Conservation (phyloP, 2,113 vertebrate genomes). For the Podiceps cristatus region DNA sequence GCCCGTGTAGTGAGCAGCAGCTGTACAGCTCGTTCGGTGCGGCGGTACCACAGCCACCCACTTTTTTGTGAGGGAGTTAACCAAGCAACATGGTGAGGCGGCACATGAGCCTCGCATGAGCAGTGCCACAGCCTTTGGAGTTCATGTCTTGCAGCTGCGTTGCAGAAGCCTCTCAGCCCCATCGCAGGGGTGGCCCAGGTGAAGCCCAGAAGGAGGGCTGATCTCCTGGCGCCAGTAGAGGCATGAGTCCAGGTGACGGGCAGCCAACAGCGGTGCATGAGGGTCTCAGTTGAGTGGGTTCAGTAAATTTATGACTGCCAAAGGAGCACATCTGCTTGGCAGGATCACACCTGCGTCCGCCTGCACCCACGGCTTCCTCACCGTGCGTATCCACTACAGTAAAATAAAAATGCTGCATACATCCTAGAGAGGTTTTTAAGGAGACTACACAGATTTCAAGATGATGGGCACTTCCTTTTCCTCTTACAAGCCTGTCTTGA, state of each 20-base stretch:
- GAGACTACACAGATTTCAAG: neutral
- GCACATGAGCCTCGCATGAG: rapidly evolving
- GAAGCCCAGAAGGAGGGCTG: neutral
- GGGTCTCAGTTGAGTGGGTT: neutral
- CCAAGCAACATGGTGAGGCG: rapidly evolving
- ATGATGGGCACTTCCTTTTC: neutral
- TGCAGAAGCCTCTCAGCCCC: neutral
- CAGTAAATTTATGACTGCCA: neutral
- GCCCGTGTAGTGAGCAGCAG: rapidly evolving
- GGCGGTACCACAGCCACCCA: neutral
- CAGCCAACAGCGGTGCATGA: neutral
- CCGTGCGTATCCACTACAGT: rapidly evolving
- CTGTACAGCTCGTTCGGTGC: neutral
- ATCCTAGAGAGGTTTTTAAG: neutral
- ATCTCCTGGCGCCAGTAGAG: neutral
- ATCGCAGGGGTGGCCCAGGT: rapidly evolving
- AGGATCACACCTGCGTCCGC: neutral
- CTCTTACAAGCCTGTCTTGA: neutral
- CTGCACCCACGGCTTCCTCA: neutral
- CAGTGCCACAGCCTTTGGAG: neutral
- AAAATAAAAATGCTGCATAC: neutral
- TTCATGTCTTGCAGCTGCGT: neutral
- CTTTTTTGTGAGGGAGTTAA: neutral
- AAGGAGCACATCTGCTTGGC: neutral
- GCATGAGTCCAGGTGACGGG: neutral